phyloP scores from a whole-genome alignment of 2,113 vertebrate species.

The Misgurnus mizolepis region DNA sequence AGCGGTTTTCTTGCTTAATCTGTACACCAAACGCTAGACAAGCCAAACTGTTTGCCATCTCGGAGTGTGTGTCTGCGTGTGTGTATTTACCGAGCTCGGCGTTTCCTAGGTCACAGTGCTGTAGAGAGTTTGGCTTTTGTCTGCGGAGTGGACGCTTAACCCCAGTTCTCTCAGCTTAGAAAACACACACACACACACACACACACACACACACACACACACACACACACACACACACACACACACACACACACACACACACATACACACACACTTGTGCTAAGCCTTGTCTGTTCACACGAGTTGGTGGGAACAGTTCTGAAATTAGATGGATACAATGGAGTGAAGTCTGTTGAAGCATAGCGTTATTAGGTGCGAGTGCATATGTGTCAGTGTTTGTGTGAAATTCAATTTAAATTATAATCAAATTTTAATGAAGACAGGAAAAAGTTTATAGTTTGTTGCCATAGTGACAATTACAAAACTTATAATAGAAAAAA shows the following conservation, averaged over 20 bases:
- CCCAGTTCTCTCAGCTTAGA: constrained; percentile 54
- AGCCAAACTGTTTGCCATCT: constrained; percentile 48
- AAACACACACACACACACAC: constrained; percentile 46
- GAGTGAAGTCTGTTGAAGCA: constrained; percentile 27
- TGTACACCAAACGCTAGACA: constrained; percentile 44
- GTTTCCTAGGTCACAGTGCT: constrained; percentile 60
- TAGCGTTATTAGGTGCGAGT: constrained; percentile 38
- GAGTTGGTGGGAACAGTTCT: constrained; percentile 57
- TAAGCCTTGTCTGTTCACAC: constrained; percentile 57
- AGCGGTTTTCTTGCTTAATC: constrained; percentile 45
- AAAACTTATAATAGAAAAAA: constrained; percentile 35
- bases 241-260: constrained; percentile 42
- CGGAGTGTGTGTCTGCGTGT: constrained; percentile 45
- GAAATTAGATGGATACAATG: constrained; percentile 51
- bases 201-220: constrained; percentile 30
- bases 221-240: constrained; percentile 51
- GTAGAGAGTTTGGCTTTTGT: constrained; percentile 57
- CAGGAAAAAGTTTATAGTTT: constrained; percentile 44
- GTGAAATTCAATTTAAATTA: constrained; percentile 44
- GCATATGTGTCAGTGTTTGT: constrained; percentile 26
- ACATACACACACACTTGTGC: constrained; percentile 42
- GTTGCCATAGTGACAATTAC: constrained; percentile 48
- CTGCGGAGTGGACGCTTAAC: constrained; percentile 60
- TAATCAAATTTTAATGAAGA: constrained; percentile 57
- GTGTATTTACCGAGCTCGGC: constrained; percentile 53